A percentile compares a stretch with the other conserved stretches of the same genome.
Conservation (phyloP, 2,888 invertebrate genomes). For the Coleophora deauratella region DNA sequence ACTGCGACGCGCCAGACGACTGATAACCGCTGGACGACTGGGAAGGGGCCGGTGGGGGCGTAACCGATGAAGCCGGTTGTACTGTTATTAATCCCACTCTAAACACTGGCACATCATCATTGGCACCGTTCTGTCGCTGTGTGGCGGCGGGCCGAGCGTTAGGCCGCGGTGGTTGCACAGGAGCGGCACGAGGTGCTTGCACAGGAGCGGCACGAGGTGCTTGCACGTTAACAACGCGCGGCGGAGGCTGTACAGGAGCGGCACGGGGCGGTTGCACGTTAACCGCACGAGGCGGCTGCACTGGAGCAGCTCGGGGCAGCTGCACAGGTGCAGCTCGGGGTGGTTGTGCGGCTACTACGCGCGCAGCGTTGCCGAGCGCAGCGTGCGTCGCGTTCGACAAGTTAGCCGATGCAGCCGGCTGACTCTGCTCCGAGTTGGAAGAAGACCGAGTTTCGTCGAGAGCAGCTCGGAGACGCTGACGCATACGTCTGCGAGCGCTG, state of each 20-base stretch:
- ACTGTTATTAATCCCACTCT: too few species aligned
- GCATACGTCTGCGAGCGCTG: constrained; percentile 51
- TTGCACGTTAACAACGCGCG: constrained; percentile 12
- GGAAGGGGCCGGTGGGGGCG: constrained; percentile 10
- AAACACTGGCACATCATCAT: too few species aligned
- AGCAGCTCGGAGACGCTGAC: constrained; percentile 43
- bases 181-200: too few species aligned
- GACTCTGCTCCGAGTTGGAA: too few species aligned
- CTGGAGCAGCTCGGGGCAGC: constrained; percentile 10
- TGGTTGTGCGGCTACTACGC: neutral
- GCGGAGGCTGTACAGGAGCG: constrained; percentile 11
- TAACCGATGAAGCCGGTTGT: constrained; percentile 11
- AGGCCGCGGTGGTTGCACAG: too few species aligned
- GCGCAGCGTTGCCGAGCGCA: too few species aligned
- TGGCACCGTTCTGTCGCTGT: too few species aligned
- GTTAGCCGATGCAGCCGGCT: too few species aligned
- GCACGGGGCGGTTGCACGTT: constrained; percentile 20
- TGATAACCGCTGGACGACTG: constrained; percentile 14
- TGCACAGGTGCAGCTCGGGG: constrained; percentile 5
- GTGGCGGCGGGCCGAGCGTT: too few species aligned
- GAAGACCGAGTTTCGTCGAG: constrained; percentile 29
- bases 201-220: constrained; percentile 3
- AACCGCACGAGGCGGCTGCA: constrained; percentile 7
- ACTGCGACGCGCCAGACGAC: constrained; percentile 10
- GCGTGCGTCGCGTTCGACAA: constrained; percentile 26